Conservation (phyloP, 2,888 invertebrate genomes). For the Drosophila mimica region DNA sequence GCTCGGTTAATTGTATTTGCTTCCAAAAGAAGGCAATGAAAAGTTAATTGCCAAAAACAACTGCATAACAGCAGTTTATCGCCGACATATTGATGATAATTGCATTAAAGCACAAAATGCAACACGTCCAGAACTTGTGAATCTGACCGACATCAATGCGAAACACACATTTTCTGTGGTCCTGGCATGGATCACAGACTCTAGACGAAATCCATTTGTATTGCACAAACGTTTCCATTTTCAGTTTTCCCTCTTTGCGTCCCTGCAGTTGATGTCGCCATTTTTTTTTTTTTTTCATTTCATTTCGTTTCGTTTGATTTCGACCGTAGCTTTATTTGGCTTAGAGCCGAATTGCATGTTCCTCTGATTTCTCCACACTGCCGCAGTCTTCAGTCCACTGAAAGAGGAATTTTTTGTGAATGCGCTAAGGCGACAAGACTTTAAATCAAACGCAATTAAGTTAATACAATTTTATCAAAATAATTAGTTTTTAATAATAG, state of each 20-base stretch:
- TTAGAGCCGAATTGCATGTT: constrained; percentile 35
- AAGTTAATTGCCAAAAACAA: constrained; percentile 60
- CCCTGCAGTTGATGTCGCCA: not conserved
- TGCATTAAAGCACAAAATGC: constrained; percentile 48
- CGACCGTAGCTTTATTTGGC: constrained; percentile 67
- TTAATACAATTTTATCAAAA: not conserved
- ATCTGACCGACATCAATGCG: constrained; percentile 18
- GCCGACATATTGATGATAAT: constrained; percentile 47
- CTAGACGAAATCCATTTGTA: constrained; percentile 31
- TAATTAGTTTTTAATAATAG: not conserved
- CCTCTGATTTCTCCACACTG: constrained; percentile 1
- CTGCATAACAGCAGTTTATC: constrained; percentile 34
- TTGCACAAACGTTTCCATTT: constrained; percentile 46
- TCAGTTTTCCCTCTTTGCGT: constrained; percentile 11
- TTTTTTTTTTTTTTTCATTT: constrained; percentile 15
- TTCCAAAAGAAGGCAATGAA: constrained; percentile 49
- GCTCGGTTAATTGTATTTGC: constrained; percentile 67
- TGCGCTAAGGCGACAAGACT: not conserved
- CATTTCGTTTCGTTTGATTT: constrained; percentile 63
- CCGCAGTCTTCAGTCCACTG: constrained; percentile 13
- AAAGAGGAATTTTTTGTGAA: constrained; percentile 6
- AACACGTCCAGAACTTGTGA: constrained; percentile 6
- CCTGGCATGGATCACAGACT: constrained; percentile 10
- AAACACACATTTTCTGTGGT: constrained; percentile 22
- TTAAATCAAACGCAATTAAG: constrained; percentile 18